These are phyloP conservation scores for Pogonomyrmex californicus DNA, from an alignment of 1,140 invertebrate species.

Conservation along the genomic window DNA sequence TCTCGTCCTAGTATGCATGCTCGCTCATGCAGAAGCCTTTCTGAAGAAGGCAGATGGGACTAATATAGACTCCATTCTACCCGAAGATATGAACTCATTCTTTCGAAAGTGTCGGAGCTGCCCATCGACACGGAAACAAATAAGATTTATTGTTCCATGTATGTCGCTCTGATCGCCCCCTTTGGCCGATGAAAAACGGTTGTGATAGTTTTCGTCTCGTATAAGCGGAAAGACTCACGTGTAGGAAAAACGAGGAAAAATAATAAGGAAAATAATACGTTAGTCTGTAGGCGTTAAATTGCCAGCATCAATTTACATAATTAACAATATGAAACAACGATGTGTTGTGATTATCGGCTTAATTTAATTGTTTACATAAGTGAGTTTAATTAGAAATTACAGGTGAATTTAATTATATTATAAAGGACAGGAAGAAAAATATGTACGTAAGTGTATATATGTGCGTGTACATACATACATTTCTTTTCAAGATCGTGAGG, in stretches of 20 bases:
- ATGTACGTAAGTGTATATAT: not conserved
- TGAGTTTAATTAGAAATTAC: not conserved
- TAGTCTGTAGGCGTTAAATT: not conserved
- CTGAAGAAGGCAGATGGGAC: constrained; percentile 84
- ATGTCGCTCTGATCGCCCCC: constrained; percentile 47
- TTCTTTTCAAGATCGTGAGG: not conserved
- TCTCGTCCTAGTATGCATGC: constrained; percentile 71
- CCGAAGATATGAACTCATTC: constrained; percentile 84
- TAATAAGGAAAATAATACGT: not conserved
- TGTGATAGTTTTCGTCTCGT: constrained; percentile 14
- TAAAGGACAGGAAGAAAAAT: not conserved
- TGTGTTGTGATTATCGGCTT: not conserved
- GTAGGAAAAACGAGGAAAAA: constrained; percentile 15
- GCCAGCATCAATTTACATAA: not conserved
- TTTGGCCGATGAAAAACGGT: constrained; percentile 45
- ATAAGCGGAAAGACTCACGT: not conserved
- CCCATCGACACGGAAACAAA: constrained; percentile 81
- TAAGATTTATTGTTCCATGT: constrained; percentile 82
- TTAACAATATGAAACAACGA: not conserved
- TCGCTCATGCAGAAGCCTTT: constrained; percentile 83
- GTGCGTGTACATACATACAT: not conserved
- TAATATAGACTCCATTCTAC: constrained; percentile 86
- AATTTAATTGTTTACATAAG: not conserved
- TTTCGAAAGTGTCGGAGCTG: constrained; percentile 77
- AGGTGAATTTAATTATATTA: not conserved